Conservation (phyloP, 2,113 vertebrate species). For the Hypomesus transpacificus region DNA sequence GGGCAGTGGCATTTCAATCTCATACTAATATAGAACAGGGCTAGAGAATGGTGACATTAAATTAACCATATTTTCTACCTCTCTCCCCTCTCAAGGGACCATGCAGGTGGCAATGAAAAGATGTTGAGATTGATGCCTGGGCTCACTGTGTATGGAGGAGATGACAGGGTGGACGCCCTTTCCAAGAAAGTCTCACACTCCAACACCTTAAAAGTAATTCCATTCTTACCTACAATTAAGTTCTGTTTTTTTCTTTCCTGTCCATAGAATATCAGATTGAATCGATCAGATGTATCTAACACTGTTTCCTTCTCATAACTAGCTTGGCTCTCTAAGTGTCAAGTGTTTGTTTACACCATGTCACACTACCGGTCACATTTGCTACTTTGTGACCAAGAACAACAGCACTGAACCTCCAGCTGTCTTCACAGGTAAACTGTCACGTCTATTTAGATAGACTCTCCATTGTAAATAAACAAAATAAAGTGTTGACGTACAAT, state of each 20-base stretch:
- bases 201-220: slow-evolving; percentile 81
- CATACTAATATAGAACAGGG: neutral
- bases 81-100: slow-evolving; percentile 79
- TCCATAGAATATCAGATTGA: no score
- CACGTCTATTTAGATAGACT: no score
- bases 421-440: slow-evolving; percentile 85
- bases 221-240: neutral
- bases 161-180: slow-evolving; percentile 84
- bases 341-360: slow-evolving; percentile 94
- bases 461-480: no score
- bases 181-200: slow-evolving; percentile 87
- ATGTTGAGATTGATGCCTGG: slow-evolving; percentile 83
- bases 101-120: slow-evolving; percentile 95
- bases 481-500: no score
- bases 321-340: slow-evolving; percentile 89
- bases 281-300: no score
- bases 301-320: slow-evolving; percentile 14
- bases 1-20: neutral
- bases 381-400: slow-evolving; percentile 92
- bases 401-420: slow-evolving; percentile 83
- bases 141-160: slow-evolving; percentile 87
- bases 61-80: neutral
- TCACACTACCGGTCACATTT: slow-evolving; percentile 97
- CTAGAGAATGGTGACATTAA: neutral
- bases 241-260: no score